Evolutionary conservation across 1,140 invertebrate species (phyloP), one percentile per base, ranked within the genome.

Genomic region (Tetramorium simillimum): DNA sequence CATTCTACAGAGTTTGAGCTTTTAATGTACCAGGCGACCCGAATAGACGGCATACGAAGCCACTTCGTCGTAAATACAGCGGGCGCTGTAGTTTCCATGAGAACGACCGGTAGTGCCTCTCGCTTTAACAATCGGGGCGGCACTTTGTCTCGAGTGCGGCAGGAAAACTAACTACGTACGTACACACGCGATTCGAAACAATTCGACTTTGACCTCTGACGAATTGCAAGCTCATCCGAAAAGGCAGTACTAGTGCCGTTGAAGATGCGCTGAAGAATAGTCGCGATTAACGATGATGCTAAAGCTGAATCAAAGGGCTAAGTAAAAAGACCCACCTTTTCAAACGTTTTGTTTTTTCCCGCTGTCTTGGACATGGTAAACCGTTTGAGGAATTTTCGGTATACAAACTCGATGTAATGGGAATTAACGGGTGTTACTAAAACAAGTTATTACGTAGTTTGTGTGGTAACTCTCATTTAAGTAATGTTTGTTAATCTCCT

Each of bases 1-100:
- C 58, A 75, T 86, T 88, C 63, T 58, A 77, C 65, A 53, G 63
- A 69, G 53, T 81, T 60, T 60, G 82, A 51, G 86, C 60, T 63
- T 89, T 89, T 89, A 88, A 88, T 89, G 80, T 72, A 82, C 82
- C 63, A 70, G 69, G 82, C 82, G 80, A 81, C 77, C 73, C 81
- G 51, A 88, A 53, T 87, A 84, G 81, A 81, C 49, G 75, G 80
- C 72, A 21, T 46, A 84, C 69, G 80, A 75, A 84, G 53, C 69
- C 53, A 84, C 53, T 84, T 46, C 69, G 69, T 75, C 80, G 80
- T 84, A 84, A 84, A 84, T 84, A 84, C 80, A 49, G 80, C 69
- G 53, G 33, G 40, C 70, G 24, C 24, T 21, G 43, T 75, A 49
- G 53, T 84, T 84, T 84, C 69, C 69, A 84, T 51, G 63, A 77